Conservation (phyloP, 2,113 vertebrate genomes). For the Scopus umbretta region DNA sequence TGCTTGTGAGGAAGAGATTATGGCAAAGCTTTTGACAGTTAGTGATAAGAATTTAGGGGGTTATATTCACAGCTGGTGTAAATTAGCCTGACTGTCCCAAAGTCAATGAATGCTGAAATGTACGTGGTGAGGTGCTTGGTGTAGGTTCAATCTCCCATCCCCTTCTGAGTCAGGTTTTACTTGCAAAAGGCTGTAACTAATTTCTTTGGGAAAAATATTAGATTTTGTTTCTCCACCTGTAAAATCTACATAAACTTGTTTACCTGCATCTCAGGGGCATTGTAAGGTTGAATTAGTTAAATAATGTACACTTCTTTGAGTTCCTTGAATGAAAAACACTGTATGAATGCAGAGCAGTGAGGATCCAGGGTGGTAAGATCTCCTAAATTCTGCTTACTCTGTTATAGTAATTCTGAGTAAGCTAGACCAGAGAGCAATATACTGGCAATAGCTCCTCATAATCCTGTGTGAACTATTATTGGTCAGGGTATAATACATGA, state of each 20-base stretch:
- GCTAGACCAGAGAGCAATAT: background rate
- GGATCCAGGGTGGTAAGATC: background rate
- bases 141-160: background rate
- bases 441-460: background rate
- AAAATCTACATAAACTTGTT: slow-evolving; percentile 9
- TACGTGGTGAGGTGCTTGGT: background rate
- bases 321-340: background rate
- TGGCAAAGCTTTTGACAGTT: background rate
- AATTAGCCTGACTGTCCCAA: background rate
- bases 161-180: background rate
- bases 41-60: background rate
- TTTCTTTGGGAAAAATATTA: background rate
- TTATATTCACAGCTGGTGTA: background rate
- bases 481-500: background rate
- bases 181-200: background rate
- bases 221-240: background rate
- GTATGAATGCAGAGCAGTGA: background rate
- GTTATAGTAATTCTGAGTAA: background rate
- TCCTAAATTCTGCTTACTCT: background rate
- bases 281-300: slow-evolving; percentile 23
- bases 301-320: background rate
- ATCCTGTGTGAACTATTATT: background rate
- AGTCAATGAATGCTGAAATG: background rate
- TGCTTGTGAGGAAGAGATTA: background rate
- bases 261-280: background rate